phyloP scores from a whole-genome alignment of 2,797 vertebrate genomes.

The Chelonia mydas region DNA sequence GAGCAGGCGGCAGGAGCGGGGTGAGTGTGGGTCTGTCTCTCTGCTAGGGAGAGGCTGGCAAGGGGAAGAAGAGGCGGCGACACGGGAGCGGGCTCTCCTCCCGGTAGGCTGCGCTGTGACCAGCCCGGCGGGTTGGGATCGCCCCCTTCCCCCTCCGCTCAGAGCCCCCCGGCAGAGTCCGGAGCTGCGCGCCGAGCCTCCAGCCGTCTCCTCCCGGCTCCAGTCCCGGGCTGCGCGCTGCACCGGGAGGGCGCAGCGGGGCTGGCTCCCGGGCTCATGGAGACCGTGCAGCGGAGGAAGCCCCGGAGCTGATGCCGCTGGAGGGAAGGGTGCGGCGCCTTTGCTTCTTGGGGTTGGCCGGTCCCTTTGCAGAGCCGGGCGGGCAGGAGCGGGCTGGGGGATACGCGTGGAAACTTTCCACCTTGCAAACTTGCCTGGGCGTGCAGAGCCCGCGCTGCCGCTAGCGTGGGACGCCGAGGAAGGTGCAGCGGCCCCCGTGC shows the following conservation, averaged over 20 bases:
- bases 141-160: not conserved
- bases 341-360: not conserved
- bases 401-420: conserved; percentile 73
- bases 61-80: not conserved
- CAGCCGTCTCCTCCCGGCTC: conserved; percentile 6
- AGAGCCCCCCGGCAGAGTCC: not conserved
- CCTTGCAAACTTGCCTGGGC: conserved; percentile 57
- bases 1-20: conserved; percentile 35
- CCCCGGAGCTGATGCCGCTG: conserved; percentile 50
- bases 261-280: conserved; percentile 12
- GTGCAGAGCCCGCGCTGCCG: not conserved
- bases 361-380: not conserved
- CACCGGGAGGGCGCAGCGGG: conserved; percentile 20
- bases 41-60: not conserved
- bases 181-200: not conserved
- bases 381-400: not conserved
- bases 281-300: conserved; percentile 5
- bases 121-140: conserved; percentile 35
- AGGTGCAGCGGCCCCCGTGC: too few species aligned
- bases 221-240: not conserved
- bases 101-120: conserved; percentile 73
- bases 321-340: conserved; percentile 61
- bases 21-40: not conserved
- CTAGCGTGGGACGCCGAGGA: not conserved
- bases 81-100: conserved; percentile 32